Evolutionary conservation across 1,140 invertebrate genomes (phyloP).

Genomic region (Phortica variegata): DNA sequence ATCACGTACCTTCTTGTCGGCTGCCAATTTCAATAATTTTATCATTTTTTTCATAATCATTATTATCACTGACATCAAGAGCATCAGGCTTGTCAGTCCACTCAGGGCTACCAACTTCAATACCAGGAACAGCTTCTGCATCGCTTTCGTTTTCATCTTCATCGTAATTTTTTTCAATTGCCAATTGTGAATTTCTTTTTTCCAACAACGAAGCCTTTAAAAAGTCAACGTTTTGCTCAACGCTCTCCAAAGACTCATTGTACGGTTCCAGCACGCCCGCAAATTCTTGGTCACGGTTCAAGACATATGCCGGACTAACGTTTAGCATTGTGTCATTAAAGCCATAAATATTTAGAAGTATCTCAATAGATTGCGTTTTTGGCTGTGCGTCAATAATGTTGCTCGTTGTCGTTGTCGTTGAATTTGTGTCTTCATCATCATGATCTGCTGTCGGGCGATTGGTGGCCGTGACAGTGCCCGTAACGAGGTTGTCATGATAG

Average conservation of each 20-base stretch:
- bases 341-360: slow-evolving; percentile 40
- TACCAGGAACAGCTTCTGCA: background rate
- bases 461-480: slow-evolving; percentile 25
- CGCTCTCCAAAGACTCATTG: background rate
- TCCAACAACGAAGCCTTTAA: too few species aligned
- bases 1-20: slow-evolving; percentile 28
- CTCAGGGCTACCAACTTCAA: too few species aligned
- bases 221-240: background rate
- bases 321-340: slow-evolving; percentile 23
- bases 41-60: slow-evolving; percentile 20
- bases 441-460: slow-evolving; percentile 15
- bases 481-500: slow-evolving; percentile 30
- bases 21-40: slow-evolving; percentile 38
- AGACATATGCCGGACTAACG: slow-evolving; percentile 23
- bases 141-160: slow-evolving; percentile 7
- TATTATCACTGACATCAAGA: slow-evolving; percentile 3
- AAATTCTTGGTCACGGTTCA: slow-evolving; percentile 36
- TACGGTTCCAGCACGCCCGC: slow-evolving; percentile 23
- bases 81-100: too few species aligned
- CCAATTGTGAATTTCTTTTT: too few species aligned
- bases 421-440: too few species aligned
- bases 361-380: slow-evolving; percentile 23
- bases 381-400: background rate
- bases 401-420: background rate
- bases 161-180: too few species aligned